A percentile compares a stretch with the other conserved stretches of the same genome.
Evolutionary conservation across 2,888 invertebrate genomes (phyloP).

Genomic region (Morpho deidamia): DNA sequence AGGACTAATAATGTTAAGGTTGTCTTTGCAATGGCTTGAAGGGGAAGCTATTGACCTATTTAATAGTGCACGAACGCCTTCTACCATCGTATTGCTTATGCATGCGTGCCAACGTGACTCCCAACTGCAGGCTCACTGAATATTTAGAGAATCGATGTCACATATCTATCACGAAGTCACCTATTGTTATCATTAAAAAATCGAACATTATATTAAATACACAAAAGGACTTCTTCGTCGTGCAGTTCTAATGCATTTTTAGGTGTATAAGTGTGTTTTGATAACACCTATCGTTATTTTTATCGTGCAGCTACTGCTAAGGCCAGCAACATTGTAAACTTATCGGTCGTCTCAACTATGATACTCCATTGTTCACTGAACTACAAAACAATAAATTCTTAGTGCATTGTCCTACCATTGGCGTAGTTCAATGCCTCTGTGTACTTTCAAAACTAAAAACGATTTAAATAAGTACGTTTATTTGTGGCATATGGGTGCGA

Average conservation of each 20-base stretch:
- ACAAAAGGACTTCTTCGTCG: not conserved
- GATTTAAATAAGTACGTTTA: no score
- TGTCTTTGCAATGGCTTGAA: conserved; percentile 7
- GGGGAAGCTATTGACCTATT: conserved; percentile 63
- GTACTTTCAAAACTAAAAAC: not conserved
- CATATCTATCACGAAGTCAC: conserved; percentile 28
- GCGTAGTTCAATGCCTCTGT: conserved; percentile 3
- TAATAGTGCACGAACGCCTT: conserved; percentile 55
- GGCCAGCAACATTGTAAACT: conserved; percentile 27
- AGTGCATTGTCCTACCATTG: conserved; percentile 51
- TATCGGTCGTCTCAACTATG: conserved; percentile 40
- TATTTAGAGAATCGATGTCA: conserved; percentile 42
- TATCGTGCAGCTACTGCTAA: conserved; percentile 23
- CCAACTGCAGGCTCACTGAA: conserved; percentile 50
- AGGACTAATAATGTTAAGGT: conserved; percentile 3
- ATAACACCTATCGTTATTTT: conserved; percentile 19
- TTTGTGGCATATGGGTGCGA: no score
- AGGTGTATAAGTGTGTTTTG: not conserved
- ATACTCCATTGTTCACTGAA: conserved; percentile 49
- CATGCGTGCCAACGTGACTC: conserved; percentile 63
- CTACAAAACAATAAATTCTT: conserved; percentile 45
- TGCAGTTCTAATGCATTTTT: not conserved
- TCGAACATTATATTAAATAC: conserved; percentile 12
- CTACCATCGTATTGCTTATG: conserved; percentile 63
- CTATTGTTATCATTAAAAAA: conserved; percentile 30